Evolutionary conservation across 2,113 vertebrate species (phyloP), one percentile per base, ranked within the genome.

Genomic region (Labeo catla): DNA sequence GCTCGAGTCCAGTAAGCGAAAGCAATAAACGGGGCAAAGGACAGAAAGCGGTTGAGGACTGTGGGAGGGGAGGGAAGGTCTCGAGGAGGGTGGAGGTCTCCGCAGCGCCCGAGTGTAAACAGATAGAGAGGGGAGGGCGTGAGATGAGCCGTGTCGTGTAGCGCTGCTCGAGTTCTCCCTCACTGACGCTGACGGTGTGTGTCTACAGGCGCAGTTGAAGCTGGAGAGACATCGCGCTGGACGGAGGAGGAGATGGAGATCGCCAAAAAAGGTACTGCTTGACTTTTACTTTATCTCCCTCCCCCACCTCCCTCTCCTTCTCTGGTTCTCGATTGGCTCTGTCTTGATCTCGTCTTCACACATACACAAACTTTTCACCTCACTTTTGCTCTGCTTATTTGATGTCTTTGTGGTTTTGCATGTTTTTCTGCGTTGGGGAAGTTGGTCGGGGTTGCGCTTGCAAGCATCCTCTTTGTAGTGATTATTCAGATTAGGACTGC

Each of bases 241-340:
- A 99, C 98, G 89, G 98, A 99, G 94, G 98, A 99, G 95, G 98
- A 99, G 95, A 99, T 99, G 98, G 98, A 99, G 94, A 96, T 99
- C 73, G 98, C 98, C 92, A 99, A 99, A 95, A 98, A 99, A 97
- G 98, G 98, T 99, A 96, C 92, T 47, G 34, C 85, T 89, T 84
- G 54, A 16, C n/a, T 73, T 73, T 83, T 43, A 36, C 52, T 65
- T 59, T 34, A 39, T 73, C 45, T 57, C 34, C 66, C 65, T 52
- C 21, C 13, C 50, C 57, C 49, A 54, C 77, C 36, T 39, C 54
- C 28, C 8, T 3, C 45, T 83, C n/a, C 65, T 78, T 81, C 39
- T 85, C 83, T 81, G 76, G 21, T 72, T 49, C n/a, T 82, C 54
- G 65, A 8, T 73, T 84, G 68, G 68, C 68, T 59, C 34, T n/a